phyloP scores from a whole-genome alignment of 2,888 invertebrate genomes.

The Polydrusus tereticollis region DNA sequence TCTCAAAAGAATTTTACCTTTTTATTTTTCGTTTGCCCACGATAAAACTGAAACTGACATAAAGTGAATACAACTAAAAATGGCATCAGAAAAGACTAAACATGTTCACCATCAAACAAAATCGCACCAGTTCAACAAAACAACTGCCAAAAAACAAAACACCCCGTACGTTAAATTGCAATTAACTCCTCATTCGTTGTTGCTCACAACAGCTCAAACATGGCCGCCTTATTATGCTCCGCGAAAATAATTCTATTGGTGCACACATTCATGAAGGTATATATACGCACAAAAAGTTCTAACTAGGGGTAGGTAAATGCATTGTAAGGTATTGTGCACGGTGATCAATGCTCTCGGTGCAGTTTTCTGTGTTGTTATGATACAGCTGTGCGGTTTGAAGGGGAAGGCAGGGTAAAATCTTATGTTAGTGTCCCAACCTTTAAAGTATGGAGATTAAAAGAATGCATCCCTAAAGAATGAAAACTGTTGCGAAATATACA shows the following conservation, averaged over 20 bases:
- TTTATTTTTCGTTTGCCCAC: too few species aligned
- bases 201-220: slow-evolving; percentile 25
- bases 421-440: too few species aligned
- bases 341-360: slow-evolving; percentile 32
- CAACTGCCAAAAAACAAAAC: background rate
- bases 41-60: too few species aligned
- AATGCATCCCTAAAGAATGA: too few species aligned
- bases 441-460: too few species aligned
- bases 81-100: too few species aligned
- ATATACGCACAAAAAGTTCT: slow-evolving; percentile 33
- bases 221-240: slow-evolving; percentile 51
- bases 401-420: slow-evolving; percentile 10
- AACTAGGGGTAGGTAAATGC: slow-evolving; percentile 36
- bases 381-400: slow-evolving; percentile 30
- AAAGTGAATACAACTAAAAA: too few species aligned
- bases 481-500: too few species aligned
- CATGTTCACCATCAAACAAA: too few species aligned
- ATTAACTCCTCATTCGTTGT: background rate
- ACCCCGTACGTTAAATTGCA: background rate
- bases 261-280: slow-evolving; percentile 19
- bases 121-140: too few species aligned
- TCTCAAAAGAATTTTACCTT: too few species aligned
- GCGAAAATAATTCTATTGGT: slow-evolving; percentile 51
- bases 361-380: slow-evolving; percentile 24
- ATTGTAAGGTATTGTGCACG: slow-evolving; percentile 29